Evolutionary conservation across 2,113 vertebrate genomes (phyloP).

Genomic region (Panthera leo): DNA sequence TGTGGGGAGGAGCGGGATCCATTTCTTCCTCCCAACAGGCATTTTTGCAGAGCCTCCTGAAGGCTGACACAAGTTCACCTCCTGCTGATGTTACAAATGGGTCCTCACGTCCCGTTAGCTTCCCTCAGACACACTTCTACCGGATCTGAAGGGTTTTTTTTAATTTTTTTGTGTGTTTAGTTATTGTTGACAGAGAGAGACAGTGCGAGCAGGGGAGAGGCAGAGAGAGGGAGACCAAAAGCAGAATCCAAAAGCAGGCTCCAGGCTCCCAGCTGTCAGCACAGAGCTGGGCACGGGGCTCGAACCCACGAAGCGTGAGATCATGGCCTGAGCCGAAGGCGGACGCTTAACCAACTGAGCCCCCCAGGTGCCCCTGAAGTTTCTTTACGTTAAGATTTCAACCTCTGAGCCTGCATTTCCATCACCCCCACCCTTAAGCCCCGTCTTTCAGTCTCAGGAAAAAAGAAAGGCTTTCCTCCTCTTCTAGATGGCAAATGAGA

Average conservation of each 20-base stretch:
- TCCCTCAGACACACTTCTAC: not conserved
- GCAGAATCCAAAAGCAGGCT: too few relatives aligned
- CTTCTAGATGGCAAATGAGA: not conserved
- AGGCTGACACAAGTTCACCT: not conserved
- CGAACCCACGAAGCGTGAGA: too few relatives aligned
- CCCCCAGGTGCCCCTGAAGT: not conserved
- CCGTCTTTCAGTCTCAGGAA: not conserved
- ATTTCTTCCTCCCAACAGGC: not conserved
- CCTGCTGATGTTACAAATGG: not conserved
- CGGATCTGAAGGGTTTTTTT: not conserved
- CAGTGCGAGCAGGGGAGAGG: too few relatives aligned
- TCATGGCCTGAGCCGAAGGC: too few relatives aligned
- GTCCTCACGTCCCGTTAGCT: not conserved
- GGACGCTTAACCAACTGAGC: too few relatives aligned
- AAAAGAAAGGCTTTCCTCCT: not conserved
- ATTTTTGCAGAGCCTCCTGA: not conserved
- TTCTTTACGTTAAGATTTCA: not conserved
- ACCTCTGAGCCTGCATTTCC: not conserved
- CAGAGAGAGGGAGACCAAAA: too few relatives aligned
- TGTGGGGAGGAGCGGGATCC: fast-evolving
- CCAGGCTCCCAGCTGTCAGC: too few relatives aligned
- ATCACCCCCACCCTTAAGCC: not conserved
- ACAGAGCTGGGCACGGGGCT: too few relatives aligned
- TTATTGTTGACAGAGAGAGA: too few relatives aligned
- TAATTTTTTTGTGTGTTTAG: too few relatives aligned